phyloP scores from a whole-genome alignment of 2,797 vertebrate genomes.

The Erethizon dorsatum region DNA sequence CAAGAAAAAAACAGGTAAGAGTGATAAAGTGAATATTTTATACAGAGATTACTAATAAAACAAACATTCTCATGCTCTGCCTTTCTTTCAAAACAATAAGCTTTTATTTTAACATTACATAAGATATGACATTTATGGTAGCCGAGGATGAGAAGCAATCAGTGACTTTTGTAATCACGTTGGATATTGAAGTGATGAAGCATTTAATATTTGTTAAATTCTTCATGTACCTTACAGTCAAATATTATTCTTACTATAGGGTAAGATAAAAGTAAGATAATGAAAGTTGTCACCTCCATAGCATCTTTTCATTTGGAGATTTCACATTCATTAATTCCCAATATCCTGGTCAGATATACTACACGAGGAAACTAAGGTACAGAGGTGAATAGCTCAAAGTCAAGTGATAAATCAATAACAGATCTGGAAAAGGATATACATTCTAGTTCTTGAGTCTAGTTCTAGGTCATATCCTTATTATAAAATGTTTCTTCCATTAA shows the following conservation, averaged over 20 bases:
- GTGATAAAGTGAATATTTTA: conserved; percentile 61
- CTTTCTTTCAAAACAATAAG: conserved; percentile 65
- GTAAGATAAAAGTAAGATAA: conserved; percentile 57
- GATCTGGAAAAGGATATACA: conserved; percentile 33
- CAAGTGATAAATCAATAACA: conserved; percentile 7
- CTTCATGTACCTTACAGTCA: conserved; percentile 46
- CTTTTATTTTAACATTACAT: conserved; percentile 72
- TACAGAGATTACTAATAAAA: conserved; percentile 61
- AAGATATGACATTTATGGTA: conserved; percentile 63
- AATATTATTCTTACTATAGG: conserved; percentile 40
- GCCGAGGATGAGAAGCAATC: conserved; percentile 45
- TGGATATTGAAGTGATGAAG: conserved; percentile 60
- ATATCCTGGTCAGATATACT: neutral
- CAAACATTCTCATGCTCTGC: conserved; percentile 5
- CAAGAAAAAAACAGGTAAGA: conserved; percentile 32
- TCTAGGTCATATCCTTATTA: conserved; percentile 8
- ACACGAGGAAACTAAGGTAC: conserved; percentile 1
- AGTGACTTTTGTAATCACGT: conserved; percentile 47
- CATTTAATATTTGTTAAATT: conserved; percentile 51
- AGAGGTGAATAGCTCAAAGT: conserved; percentile 25
- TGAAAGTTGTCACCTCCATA: neutral
- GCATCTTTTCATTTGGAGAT: conserved; percentile 56
- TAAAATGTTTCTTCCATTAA: conserved; percentile 65
- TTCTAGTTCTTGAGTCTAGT: neutral
- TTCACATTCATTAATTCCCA: conserved; percentile 58